Evolutionary conservation across 1,140 invertebrate species (phyloP).

Genomic region (Drosophila melanica): DNA sequence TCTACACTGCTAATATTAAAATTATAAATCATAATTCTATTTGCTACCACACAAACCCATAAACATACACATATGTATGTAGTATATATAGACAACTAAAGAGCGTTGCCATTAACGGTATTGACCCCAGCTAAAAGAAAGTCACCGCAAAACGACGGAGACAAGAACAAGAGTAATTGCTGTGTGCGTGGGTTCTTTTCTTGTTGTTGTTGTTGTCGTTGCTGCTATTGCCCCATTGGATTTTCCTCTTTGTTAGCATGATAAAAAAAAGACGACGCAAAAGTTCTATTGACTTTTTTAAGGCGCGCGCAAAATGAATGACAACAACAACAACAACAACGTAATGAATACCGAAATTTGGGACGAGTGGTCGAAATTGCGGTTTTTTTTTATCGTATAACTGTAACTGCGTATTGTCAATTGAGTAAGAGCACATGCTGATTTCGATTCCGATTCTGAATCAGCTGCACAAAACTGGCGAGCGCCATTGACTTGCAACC

Average conservation of each 20-base stretch:
- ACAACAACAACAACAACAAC: slow-evolving; percentile 23
- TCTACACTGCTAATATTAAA: no score
- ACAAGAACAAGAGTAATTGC: slow-evolving; percentile 16
- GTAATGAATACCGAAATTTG: slow-evolving; percentile 40
- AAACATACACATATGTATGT: no score
- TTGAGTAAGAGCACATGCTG: slow-evolving; percentile 39
- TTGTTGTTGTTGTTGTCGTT: slow-evolving; percentile 6
- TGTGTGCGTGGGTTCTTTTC: slow-evolving; percentile 13
- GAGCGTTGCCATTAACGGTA: slow-evolving; percentile 47
- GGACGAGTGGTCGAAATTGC: slow-evolving; percentile 13
- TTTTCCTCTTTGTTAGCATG: slow-evolving; percentile 15
- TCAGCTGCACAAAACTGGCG: slow-evolving; percentile 19
- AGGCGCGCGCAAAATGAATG: slow-evolving; percentile 13
- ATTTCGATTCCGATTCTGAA: slow-evolving; percentile 16
- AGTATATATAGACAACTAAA: slow-evolving; percentile 10
- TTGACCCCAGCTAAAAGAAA: slow-evolving; percentile 48
- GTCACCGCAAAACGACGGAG: slow-evolving; percentile 1
- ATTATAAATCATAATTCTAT: no score
- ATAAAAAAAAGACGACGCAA: slow-evolving; percentile 47
- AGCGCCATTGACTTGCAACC: slow-evolving; percentile 1
- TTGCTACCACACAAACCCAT: no score
- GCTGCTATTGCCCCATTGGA: slow-evolving; percentile 4
- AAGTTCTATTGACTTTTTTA: slow-evolving; percentile 56
- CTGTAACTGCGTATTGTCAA: slow-evolving; percentile 33
- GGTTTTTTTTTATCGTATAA: neutral